Conservation (phyloP, 2,888 invertebrate genomes). For the Lithophane leautieri region DNA sequence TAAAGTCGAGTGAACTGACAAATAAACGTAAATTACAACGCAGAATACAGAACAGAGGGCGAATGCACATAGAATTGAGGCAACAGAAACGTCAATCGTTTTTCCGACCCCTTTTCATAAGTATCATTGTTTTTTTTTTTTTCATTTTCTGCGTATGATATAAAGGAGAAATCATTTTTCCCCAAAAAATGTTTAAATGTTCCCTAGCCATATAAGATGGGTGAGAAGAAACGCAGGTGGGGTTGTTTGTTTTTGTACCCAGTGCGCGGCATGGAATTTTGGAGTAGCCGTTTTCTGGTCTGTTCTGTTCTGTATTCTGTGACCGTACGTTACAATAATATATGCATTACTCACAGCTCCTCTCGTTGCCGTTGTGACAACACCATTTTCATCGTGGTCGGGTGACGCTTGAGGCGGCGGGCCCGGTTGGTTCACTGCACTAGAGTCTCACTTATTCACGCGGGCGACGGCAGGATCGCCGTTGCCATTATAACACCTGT, state of each 20-base stretch:
- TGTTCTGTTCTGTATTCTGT: slow-evolving; percentile 1
- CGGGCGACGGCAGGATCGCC: slow-evolving; percentile 85
- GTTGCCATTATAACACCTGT: slow-evolving; percentile 90
- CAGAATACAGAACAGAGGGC: slow-evolving; percentile 29
- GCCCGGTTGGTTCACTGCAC: slow-evolving; percentile 85
- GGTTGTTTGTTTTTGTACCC: neutral
- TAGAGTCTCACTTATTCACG: slow-evolving; percentile 86
- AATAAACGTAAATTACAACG: slow-evolving; percentile 14
- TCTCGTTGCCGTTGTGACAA: slow-evolving; percentile 99
- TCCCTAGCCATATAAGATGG: neutral
- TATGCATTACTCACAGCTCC: slow-evolving; percentile 96
- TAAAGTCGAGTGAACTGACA: slow-evolving; percentile 37
- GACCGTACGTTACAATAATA: slow-evolving; percentile 17
- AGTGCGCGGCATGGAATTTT: neutral
- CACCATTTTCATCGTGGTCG: slow-evolving; percentile 99
- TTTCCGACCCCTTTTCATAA: neutral
- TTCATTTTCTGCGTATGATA: neutral
- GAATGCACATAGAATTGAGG: neutral
- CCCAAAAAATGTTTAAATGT: neutral
- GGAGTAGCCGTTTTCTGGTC: slow-evolving; percentile 8
- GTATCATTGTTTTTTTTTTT: neutral
- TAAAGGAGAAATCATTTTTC: neutral
- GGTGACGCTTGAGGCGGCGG: slow-evolving; percentile 83
- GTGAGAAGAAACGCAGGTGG: no score
- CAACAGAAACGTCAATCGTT: neutral